Evolutionary conservation across 2,113 vertebrate species (phyloP), one percentile per base, ranked within the genome.

Genomic region (Noturus placidus): DNA sequence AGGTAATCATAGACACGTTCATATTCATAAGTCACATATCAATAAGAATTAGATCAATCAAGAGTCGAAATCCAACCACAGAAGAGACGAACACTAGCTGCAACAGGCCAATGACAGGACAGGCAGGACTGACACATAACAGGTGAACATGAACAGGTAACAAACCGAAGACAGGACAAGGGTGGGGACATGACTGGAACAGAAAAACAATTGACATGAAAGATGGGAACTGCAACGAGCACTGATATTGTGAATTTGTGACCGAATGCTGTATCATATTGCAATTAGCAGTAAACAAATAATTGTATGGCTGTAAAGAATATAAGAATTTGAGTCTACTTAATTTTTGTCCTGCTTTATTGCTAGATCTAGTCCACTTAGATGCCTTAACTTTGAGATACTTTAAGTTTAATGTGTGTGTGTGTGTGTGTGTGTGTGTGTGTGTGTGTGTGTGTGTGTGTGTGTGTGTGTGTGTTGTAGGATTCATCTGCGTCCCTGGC

Each of bases 401-500:
- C 17, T 13, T 54, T 54, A 54, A 54, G 13, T 67, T 52, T 79
- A 79, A 33, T 14, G 25, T 82, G 7, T 81, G 50, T 46, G 61
- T 57, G 27, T 69, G 30, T 70, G 15, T 82, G n/a, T 83, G 50
- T 77, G 15, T 82, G 17, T 61, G 2, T 76, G 35, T 14, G 52
- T 86, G 19, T 80, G 59, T 30, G n/a, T 42, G 38, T 42, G 2
- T 42, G 38, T 42, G 38, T 42, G 38, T 42, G 38, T 42, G 38
- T 42, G 57, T 56, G 10, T 61, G 1, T 76, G 46, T 77, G 67
- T 86, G 33, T 65, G 35, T 33, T 15, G 19, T 70, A 96, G 95
- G 95, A 87, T 84, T 2, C 0, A 93, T 89, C 89, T 95, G 94
- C 91, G 14, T 92, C 25, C 78, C 92, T 0, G 95, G 94, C 2